phyloP scores from a whole-genome alignment of 2,888 invertebrate genomes.

The Philereme transversata region DNA sequence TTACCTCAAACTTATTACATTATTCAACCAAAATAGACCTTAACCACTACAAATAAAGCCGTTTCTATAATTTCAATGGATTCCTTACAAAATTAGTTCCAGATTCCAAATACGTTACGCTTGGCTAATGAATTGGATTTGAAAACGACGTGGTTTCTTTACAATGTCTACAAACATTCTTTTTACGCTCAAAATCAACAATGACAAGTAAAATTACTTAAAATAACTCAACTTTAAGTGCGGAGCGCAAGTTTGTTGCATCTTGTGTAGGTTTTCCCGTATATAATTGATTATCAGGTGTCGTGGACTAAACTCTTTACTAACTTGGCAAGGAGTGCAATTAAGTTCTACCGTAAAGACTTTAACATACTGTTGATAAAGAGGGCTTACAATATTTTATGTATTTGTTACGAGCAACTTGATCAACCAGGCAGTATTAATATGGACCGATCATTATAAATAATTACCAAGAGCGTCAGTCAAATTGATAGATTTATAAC shows the following conservation, averaged over 20 bases:
- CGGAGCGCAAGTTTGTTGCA: slow-evolving; percentile 40
- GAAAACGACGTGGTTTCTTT: slow-evolving; percentile 55
- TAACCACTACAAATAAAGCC: slow-evolving; percentile 11
- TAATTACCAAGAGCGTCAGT: no score
- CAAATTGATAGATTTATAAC: no score
- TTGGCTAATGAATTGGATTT: slow-evolving; percentile 63
- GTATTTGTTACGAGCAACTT: no score
- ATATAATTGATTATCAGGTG: slow-evolving; percentile 74
- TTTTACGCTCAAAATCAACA: slow-evolving; percentile 41
- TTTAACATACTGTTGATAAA: no score
- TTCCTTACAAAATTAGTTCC: slow-evolving; percentile 35
- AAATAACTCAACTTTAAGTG: slow-evolving; percentile 26
- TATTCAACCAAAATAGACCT: slow-evolving; percentile 25
- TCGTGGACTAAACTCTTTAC: slow-evolving; percentile 15
- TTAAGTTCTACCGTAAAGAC: slow-evolving; percentile 12
- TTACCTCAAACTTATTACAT: slow-evolving; percentile 10
- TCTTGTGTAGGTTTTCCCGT: slow-evolving; percentile 59
- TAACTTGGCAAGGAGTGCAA: slow-evolving; percentile 11
- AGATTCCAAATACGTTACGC: slow-evolving; percentile 67
- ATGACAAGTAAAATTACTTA: slow-evolving; percentile 32
- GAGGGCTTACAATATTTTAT: no score
- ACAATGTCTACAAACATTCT: slow-evolving; percentile 46
- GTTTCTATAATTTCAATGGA: slow-evolving; percentile 9
- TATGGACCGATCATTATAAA: no score
- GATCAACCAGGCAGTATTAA: no score